Evolutionary conservation across 2,888 invertebrate genomes (phyloP).

Genomic region (Mermis nigrescens): DNA sequence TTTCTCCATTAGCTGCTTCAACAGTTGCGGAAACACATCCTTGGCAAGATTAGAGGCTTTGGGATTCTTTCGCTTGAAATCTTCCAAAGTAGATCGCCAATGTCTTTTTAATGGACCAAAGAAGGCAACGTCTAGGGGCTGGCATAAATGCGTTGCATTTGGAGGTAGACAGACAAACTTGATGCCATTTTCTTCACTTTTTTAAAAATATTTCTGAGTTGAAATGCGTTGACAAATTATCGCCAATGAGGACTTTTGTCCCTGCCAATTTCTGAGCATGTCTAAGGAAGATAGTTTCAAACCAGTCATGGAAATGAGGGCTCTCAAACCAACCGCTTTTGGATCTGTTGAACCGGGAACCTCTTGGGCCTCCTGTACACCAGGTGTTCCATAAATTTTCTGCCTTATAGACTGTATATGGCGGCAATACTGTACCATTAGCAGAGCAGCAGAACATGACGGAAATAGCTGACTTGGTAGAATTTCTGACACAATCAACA

Average conservation of each 20-base stretch:
- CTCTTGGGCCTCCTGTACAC: constrained; percentile 32
- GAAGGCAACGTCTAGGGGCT: neutral
- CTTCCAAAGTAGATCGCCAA: neutral
- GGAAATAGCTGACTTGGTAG: constrained; percentile 26
- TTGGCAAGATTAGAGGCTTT: neutral
- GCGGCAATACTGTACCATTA: constrained; percentile 30
- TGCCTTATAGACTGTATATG: constrained; percentile 35
- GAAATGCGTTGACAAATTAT: neutral
- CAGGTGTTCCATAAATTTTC: constrained; percentile 33
- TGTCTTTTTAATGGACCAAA: neutral
- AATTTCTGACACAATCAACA: constrained; percentile 31
- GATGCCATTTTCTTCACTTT: neutral
- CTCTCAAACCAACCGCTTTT: neutral
- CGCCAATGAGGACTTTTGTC: neutral
- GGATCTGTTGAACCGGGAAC: neutral
- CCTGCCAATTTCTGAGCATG: neutral
- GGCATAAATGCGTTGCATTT: neutral
- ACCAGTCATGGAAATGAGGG: neutral
- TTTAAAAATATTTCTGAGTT: neutral
- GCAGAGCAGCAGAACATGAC: constrained; percentile 34
- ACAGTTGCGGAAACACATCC: neutral
- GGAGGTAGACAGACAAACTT: neutral
- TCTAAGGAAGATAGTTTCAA: neutral
- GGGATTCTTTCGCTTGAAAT: neutral
- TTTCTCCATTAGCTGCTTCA: neutral